phyloP scores from a whole-genome alignment of 2,113 vertebrate species.

The Colinus virginianus region DNA sequence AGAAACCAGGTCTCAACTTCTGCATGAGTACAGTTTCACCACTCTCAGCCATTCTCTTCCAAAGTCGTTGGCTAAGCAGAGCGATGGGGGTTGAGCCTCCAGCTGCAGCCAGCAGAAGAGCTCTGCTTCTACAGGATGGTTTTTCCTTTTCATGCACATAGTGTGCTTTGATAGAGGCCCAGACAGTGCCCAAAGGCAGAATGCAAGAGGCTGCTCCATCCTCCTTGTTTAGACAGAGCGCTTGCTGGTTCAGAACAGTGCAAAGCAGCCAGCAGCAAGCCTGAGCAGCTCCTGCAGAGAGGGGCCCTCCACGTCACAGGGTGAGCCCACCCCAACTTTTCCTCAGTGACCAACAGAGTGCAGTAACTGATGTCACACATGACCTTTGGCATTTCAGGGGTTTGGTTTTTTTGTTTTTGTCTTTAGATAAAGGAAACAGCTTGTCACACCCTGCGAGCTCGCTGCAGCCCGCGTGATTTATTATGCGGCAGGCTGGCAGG shows the following conservation, averaged over 20 bases:
- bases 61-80: not conserved
- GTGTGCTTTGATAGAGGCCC: accelerated
- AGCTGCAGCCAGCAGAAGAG: not conserved
- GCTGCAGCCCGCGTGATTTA: conserved; percentile 7
- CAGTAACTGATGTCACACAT: accelerated
- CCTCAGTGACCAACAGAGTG: accelerated
- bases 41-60: not conserved
- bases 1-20: not conserved
- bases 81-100: accelerated
- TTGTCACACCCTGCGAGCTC: not conserved
- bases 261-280: not conserved
- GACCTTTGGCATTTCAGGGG: not conserved
- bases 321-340: accelerated
- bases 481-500: conserved; percentile 2
- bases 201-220: not conserved
- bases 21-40: not conserved
- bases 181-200: not conserved
- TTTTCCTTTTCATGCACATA: accelerated
- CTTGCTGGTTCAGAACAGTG: not conserved
- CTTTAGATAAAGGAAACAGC: conserved; percentile 36
- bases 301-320: accelerated
- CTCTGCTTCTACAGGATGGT: accelerated
- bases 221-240: not conserved
- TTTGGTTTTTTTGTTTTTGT: not conserved
- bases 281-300: not conserved